A percentile compares a stretch with the other conserved stretches of the same genome.
These are phyloP conservation scores for Acrocephalus scirpaceus DNA, from an alignment of 2,797 vertebrate genomes.

Conservation along the genomic window DNA sequence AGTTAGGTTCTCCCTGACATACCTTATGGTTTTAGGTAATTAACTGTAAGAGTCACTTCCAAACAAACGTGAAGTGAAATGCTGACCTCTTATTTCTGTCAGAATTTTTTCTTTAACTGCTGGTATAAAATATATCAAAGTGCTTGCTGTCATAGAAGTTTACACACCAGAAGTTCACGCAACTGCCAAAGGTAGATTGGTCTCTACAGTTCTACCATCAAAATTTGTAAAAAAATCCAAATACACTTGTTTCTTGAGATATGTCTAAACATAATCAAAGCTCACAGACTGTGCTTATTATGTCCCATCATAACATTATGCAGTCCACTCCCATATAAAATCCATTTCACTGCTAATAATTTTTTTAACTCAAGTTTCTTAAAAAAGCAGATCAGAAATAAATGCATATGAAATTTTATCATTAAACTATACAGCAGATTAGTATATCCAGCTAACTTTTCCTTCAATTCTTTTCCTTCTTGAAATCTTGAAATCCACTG, in stretches of 20 bases:
- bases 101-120: not conserved
- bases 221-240: not conserved
- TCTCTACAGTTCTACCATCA: not conserved
- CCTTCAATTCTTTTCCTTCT: not conserved
- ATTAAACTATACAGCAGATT: not conserved
- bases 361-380: not conserved
- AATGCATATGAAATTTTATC: not conserved
- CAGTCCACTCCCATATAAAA: not conserved
- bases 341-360: not conserved
- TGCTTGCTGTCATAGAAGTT: rapidly evolving
- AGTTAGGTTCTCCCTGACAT: not conserved
- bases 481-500: not conserved
- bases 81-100: not conserved
- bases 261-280: not conserved
- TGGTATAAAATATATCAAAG: not conserved
- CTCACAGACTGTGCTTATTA: not conserved
- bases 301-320: not conserved
- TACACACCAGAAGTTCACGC: not conserved
- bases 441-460: not conserved
- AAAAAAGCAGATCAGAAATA: not conserved
- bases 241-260: not conserved
- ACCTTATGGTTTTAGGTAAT: not conserved
- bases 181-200: not conserved
- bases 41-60: not conserved
- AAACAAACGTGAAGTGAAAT: not conserved